Percentiles rank a stretch among this genome's conserved stretches.
These are phyloP conservation scores for Heliopora coerulea DNA, from an alignment of 92 coral and sea anemone genomes.

Conservation along the genomic window DNA sequence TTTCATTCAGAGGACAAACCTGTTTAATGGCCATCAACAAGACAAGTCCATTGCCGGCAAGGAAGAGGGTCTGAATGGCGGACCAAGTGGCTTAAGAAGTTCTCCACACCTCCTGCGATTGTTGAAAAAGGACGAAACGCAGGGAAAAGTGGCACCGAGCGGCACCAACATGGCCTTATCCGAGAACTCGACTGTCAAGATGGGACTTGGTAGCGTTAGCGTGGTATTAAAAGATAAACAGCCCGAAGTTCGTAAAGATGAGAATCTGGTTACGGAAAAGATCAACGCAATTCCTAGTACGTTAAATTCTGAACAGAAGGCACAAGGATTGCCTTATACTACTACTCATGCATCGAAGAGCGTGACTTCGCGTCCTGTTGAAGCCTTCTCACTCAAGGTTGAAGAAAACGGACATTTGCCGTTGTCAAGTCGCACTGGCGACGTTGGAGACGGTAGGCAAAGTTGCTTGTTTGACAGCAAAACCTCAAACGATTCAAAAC, in stretches of 20 bases:
- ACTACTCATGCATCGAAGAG: too few species aligned
- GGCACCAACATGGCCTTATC: background rate
- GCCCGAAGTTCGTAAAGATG: conserved; percentile 15
- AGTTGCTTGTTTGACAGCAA: background rate
- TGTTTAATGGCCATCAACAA: background rate
- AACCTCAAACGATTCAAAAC: conserved; percentile 2
- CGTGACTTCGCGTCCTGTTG: too few species aligned
- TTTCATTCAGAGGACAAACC: conserved; percentile 8
- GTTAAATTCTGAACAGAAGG: background rate
- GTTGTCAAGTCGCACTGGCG: background rate
- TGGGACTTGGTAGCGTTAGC: background rate
- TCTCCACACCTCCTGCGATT: conserved; percentile 18
- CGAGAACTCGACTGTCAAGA: background rate
- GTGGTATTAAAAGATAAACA: conserved; percentile 27
- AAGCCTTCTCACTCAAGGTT: background rate
- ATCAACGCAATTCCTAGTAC: background rate
- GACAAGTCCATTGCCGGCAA: background rate
- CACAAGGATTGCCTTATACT: background rate
- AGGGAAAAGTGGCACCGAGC: conserved; percentile 35
- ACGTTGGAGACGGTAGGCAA: background rate
- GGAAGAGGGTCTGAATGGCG: background rate
- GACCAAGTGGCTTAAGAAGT: background rate
- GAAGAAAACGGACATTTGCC: background rate
- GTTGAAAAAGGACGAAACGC: conserved; percentile 41
- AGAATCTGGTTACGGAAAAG: background rate